phyloP scores from a whole-genome alignment of 2,888 invertebrate species.

The Parnassius smintheus region DNA sequence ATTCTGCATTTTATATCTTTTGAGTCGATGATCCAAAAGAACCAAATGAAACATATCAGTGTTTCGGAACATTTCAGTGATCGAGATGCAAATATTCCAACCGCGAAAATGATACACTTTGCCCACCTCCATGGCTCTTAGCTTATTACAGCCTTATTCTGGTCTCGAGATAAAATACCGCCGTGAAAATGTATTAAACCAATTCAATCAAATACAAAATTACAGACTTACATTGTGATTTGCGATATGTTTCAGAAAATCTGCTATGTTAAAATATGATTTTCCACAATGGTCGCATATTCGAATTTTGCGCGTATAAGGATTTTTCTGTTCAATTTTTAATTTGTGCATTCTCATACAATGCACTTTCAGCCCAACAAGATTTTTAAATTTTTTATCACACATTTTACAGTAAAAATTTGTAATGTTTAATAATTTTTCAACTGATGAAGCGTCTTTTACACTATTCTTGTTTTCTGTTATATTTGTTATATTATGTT shows the following conservation, averaged over 20 bases:
- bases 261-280: slow-evolving; percentile 30
- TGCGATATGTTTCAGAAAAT: slow-evolving; percentile 46
- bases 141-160: no score
- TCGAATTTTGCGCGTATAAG: slow-evolving; percentile 23
- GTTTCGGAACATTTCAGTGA: no score
- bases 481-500: slow-evolving; percentile 3
- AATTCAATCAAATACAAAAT: not conserved
- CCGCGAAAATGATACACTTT: no score
- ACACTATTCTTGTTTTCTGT: slow-evolving; percentile 6
- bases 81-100: no score
- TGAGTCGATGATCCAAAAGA: no score
- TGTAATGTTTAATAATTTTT: slow-evolving; percentile 45
- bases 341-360: slow-evolving; percentile 44
- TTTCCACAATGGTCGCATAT: slow-evolving; percentile 52
- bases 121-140: no score
- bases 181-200: no score
- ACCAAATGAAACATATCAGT: no score
- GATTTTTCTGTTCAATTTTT: slow-evolving; percentile 32
- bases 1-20: no score
- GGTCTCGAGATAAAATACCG: no score
- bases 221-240: slow-evolving; percentile 42
- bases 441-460: slow-evolving; percentile 23
- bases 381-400: slow-evolving; percentile 42
- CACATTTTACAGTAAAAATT: slow-evolving; percentile 55
- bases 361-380: slow-evolving; percentile 48